Evolutionary conservation across 2,113 vertebrate species (phyloP).

Genomic region (Hemicordylus capensis): DNA sequence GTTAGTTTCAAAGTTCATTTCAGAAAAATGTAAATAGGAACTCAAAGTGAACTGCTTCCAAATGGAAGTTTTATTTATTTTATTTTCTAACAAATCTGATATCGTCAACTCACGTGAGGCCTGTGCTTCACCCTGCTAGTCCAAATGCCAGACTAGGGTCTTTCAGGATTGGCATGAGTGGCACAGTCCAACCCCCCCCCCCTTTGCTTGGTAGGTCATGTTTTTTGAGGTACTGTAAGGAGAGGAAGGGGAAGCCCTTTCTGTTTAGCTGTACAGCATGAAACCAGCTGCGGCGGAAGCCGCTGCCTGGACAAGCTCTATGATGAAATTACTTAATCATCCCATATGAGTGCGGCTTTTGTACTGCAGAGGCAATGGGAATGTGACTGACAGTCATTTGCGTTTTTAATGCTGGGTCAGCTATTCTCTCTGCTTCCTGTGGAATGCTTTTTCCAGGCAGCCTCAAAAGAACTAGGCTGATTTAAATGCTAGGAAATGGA

Average conservation of each 20-base stretch:
- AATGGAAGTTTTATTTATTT: too few relatives aligned
- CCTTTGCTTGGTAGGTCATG: neutral
- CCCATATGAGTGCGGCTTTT: neutral
- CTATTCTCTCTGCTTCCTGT: neutral
- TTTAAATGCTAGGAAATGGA: slow-evolving; percentile 21
- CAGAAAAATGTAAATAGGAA: neutral
- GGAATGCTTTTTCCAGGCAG: slow-evolving; percentile 12
- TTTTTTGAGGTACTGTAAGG: neutral
- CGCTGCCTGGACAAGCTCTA: neutral
- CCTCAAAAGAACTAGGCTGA: slow-evolving; percentile 18
- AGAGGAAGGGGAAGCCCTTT: neutral
- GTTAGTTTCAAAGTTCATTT: neutral
- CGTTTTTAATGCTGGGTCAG: neutral
- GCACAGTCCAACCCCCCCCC: too few relatives aligned
- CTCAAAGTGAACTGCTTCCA: neutral
- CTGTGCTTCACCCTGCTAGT: neutral
- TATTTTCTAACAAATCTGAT: too few relatives aligned
- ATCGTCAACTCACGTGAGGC: neutral
- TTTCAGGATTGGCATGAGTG: neutral
- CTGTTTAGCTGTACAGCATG: neutral
- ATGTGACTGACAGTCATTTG: neutral
- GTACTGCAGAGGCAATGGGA: neutral
- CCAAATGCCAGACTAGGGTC: neutral
- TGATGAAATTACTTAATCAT: slow-evolving; percentile 6
- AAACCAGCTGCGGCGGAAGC: neutral